Base-by-base conservation (phyloP, 2,797 vertebrate genomes). In the Nyctibius grandis region DNA sequence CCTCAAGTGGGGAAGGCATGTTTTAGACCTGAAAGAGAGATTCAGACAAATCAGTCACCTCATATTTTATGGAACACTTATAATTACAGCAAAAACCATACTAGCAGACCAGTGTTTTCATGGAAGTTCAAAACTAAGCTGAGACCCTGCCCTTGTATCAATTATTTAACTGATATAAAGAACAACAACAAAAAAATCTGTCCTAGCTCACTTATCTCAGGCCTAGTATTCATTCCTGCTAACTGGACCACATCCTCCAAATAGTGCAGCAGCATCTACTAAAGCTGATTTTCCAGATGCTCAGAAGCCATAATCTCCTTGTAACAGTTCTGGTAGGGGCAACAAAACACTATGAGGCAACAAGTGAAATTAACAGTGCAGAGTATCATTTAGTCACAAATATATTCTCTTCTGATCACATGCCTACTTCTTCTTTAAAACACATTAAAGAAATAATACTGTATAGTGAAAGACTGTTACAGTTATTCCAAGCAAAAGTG, bases 1-100 rank as follows among this genome's bases (percentile, higher is more conserved):
- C 96, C 98, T 98, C 95, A 99, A 97, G 94, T 99, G 93, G 84
- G 99, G 99, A 96, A 99, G 98, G 79, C 99, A 99, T 51, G 99
- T 89, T 97, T 99, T 99, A 34, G 99, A 99, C 96, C 99, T 99
- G 97, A 81, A 97, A 97, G 54, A 28, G 12, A 88, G 72, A 95
- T 93, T 69, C 91, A 94, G 31, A 78, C 8, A 50, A 34, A 53
- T 75, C 67, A 87, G 64, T 48, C 11, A 28, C 6, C 8, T 95
- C 25, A 50, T 65, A 59, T 44, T 96, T 81, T 50, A 61, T 3
- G 1, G 23, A 85, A 72, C 5, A 72, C 3, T 23, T 56, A 6
- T 8, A 79, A 77, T 26, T 80, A 74, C 23, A 84, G 11, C 21
- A 59, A 59, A 69, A 85, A n/a, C 3, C n/a, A 44, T 10, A 67